phyloP scores from a whole-genome alignment of 1,140 invertebrate genomes.

The Penaeus indicus region DNA sequence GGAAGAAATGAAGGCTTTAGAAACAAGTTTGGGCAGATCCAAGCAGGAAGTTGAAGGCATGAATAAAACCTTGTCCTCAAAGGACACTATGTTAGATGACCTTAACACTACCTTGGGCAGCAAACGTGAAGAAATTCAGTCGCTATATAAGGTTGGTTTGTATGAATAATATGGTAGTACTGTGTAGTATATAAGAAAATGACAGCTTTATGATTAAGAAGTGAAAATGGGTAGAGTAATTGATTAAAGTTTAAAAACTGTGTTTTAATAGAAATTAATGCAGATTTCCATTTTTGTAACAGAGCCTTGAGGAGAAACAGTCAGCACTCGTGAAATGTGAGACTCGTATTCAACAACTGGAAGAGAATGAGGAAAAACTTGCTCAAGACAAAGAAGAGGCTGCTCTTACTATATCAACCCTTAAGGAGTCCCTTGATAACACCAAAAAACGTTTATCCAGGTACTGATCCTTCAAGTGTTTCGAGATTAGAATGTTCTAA shows the following conservation, averaged over 20 bases:
- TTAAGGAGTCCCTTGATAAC: not conserved
- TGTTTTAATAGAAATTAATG: not conserved
- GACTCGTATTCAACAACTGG: slow-evolving; percentile 37
- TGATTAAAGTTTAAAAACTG: not conserved
- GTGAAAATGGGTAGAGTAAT: not conserved
- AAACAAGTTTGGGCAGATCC: slow-evolving; percentile 67
- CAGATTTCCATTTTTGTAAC: not conserved
- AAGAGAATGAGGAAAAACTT: slow-evolving; percentile 45
- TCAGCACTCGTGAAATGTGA: not conserved
- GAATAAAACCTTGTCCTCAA: slow-evolving; percentile 31
- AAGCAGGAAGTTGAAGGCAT: slow-evolving; percentile 28
- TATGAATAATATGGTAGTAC: not conserved
- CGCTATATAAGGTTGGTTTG: slow-evolving; percentile 40
- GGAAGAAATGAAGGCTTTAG: slow-evolving; percentile 66
- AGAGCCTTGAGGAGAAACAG: slow-evolving; percentile 44
- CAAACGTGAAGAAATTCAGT: slow-evolving; percentile 41
- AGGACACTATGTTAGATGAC: slow-evolving; percentile 10
- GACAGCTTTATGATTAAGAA: not conserved
- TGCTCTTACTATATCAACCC: not conserved
- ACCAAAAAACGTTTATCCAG: not conserved
- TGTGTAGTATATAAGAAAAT: not conserved
- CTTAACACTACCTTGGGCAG: slow-evolving; percentile 27
- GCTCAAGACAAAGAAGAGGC: slow-evolving; percentile 46
- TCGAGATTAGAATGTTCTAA: too few relatives aligned
- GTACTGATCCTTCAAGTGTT: not conserved